Conservation (phyloP, 2,113 vertebrate species). For the Phyllostomus hastatus region DNA sequence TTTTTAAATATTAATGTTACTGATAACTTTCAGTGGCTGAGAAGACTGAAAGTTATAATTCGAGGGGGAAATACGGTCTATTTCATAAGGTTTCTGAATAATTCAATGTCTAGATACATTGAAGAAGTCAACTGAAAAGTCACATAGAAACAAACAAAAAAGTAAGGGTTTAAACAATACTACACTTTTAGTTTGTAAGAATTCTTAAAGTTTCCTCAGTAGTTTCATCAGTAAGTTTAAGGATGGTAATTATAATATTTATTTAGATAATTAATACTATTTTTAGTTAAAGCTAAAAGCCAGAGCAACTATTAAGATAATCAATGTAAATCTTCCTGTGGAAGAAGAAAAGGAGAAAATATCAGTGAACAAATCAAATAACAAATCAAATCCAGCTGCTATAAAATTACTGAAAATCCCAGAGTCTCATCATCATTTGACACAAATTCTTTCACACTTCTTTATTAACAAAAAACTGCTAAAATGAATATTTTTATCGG, state of each 20-base stretch:
- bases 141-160: neutral
- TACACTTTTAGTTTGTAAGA: neutral
- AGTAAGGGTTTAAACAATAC: neutral
- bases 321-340: neutral
- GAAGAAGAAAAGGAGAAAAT: slow-evolving; percentile 23
- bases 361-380: neutral
- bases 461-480: neutral
- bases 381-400: neutral
- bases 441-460: neutral
- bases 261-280: neutral
- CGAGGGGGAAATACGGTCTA: neutral
- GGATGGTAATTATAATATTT: neutral
- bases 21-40: neutral
- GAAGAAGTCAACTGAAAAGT: neutral
- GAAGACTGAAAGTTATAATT: neutral
- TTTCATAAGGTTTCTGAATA: neutral
- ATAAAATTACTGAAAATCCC: neutral
- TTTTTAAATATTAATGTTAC: neutral
- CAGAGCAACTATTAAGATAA: neutral
- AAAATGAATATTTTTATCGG: neutral
- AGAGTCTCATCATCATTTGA: neutral
- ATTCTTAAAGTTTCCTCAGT: neutral
- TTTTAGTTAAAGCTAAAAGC: slow-evolving; percentile 12
- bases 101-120: neutral
- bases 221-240: neutral